Percentiles rank a stretch among this genome's conserved stretches.
phyloP scores from a whole-genome alignment of 2,888 invertebrate genomes.

The Leptinotarsa rubiginosa region DNA sequence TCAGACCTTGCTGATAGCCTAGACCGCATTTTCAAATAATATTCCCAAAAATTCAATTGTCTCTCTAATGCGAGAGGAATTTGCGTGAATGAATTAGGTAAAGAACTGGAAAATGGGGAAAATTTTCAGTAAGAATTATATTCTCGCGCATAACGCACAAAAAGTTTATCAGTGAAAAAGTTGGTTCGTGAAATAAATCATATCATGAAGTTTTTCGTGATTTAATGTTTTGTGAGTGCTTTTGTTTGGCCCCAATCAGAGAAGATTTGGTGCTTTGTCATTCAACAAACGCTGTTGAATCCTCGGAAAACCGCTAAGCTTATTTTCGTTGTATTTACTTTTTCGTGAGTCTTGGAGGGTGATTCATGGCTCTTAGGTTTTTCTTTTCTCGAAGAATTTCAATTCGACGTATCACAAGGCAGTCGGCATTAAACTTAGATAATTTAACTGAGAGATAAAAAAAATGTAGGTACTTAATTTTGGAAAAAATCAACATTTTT shows the following conservation, averaged over 20 bases:
- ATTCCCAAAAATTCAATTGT: not conserved
- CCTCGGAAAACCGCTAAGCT: not conserved
- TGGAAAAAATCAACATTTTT: too few relatives aligned
- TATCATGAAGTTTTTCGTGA: slow-evolving; percentile 15
- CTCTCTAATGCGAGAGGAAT: not conserved
- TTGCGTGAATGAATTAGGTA: not conserved
- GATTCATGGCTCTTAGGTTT: not conserved
- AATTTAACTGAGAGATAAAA: too few relatives aligned
- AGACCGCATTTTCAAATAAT: not conserved
- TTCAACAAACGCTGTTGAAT: slow-evolving; percentile 10
- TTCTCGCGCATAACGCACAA: not conserved
- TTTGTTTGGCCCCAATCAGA: slow-evolving; percentile 16
- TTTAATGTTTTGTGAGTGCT: slow-evolving; percentile 1
- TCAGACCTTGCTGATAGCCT: slow-evolving; percentile 1
- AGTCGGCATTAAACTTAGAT: too few relatives aligned
- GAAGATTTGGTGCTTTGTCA: slow-evolving; percentile 11
- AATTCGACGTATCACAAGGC: too few relatives aligned
- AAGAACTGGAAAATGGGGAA: slow-evolving; percentile 2
- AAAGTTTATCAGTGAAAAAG: slow-evolving; percentile 10
- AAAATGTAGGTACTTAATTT: too few relatives aligned
- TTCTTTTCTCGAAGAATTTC: not conserved
- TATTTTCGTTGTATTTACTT: not conserved
- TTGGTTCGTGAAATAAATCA: slow-evolving; percentile 16
- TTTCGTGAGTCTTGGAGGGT: not conserved
- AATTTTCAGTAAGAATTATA: not conserved